Conservation (phyloP, 1,140 invertebrate genomes). For the Diorhabda sublineata region DNA sequence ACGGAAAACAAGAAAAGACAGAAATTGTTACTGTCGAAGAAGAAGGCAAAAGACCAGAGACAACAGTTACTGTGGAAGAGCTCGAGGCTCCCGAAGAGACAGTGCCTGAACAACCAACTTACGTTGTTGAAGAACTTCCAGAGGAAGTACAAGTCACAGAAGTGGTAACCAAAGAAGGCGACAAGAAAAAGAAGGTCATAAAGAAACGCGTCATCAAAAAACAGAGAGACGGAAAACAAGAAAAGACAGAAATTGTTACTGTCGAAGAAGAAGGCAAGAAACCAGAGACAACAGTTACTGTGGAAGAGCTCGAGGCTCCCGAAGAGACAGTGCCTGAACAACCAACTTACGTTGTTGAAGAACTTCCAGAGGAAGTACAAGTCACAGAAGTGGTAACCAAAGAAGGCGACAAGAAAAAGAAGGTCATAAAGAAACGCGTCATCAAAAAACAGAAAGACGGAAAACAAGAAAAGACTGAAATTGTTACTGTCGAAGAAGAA, state of each 20-base stretch:
- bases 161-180: conserved; percentile 29
- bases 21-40: conserved; percentile 40
- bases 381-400: conserved; percentile 48
- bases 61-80: no score
- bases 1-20: conserved; percentile 46
- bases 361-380: conserved; percentile 42
- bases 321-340: conserved; percentile 23
- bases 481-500: conserved; percentile 41
- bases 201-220: conserved; percentile 46
- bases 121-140: conserved; percentile 32
- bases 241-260: conserved; percentile 35
- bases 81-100: no score
- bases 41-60: conserved; percentile 33
- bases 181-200: conserved; percentile 30
- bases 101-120: conserved; percentile 25
- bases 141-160: conserved; percentile 27
- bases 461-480: conserved; percentile 40
- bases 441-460: conserved; percentile 38
- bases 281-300: conserved; percentile 20
- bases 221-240: conserved; percentile 39
- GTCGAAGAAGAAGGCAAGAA: conserved; percentile 40
- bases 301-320: conserved; percentile 23
- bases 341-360: conserved; percentile 24
- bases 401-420: conserved; percentile 45
- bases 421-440: conserved; percentile 43